Evolutionary conservation across 2,888 invertebrate species (phyloP), one percentile per base, ranked within the genome.

Genomic region (Pachymerium ferrugineum): DNA sequence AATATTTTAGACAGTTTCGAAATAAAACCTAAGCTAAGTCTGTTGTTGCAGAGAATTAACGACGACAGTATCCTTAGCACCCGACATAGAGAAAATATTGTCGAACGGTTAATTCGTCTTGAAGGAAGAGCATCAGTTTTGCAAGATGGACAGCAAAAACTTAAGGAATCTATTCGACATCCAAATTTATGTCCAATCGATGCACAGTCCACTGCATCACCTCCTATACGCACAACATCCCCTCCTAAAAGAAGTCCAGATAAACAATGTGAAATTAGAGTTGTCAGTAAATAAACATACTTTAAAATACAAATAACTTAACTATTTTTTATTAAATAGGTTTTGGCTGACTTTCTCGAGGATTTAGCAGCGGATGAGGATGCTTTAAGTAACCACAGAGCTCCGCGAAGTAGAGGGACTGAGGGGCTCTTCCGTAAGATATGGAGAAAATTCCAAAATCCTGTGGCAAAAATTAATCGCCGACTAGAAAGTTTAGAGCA

Each of bases 381-480:
- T 33, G 33, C 33, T 33, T 12, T 33, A 12, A 33, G 12, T 33
- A 8, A 6, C 33, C 33, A 33, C 12, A 6, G 33, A 33, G 6
- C 33, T 8, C 33, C 33, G 6, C 33, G 22, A 3, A 38, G 47
- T 25, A 8, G 22, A 42, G 38, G 19, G 12, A 19, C 68, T 5
- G 72, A 72, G 19, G 72, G 5, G 8, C 38, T 72, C 42, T 72
- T 72, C 16, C 16, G 47, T 4, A 72, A 47, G 22, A 19, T 72
- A 14, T 72, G 72, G 72, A 38, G 72, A 19, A 72, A 72, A 19
- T 72, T 72, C 47, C 72, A 72, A 25, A 72, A 72, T 72, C 72
- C 72, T 3, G 72, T 72, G 14, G 38, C 72, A 4, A 72, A 72
- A 72, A 72, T 72, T 14, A 72, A 72, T 72, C 19, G 47, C 3